Conservation (phyloP, 2,797 vertebrate genomes). For the Falco columbarius region DNA sequence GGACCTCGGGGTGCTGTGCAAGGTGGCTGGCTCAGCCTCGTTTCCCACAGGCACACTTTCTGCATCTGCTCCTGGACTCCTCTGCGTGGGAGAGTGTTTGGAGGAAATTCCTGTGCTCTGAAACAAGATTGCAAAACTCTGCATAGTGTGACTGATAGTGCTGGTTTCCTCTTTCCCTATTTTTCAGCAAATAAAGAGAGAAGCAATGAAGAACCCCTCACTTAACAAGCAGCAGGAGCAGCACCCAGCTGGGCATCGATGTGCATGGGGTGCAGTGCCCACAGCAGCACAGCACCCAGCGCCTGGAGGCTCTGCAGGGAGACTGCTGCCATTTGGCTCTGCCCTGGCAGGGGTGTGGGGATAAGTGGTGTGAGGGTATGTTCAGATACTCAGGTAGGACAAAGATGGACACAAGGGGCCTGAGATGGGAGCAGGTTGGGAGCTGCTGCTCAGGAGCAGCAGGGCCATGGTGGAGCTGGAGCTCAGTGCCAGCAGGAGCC, state of each 20-base stretch:
- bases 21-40: accelerated
- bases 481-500: not conserved
- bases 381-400: not conserved
- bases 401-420: not conserved
- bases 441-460: not conserved
- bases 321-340: not conserved
- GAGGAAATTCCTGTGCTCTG: not conserved
- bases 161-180: not conserved
- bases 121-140: not conserved
- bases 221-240: not conserved
- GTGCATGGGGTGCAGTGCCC: not conserved
- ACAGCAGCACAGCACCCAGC: accelerated
- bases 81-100: not conserved
- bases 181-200: not conserved
- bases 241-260: accelerated
- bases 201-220: not conserved
- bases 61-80: not conserved
- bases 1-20: not conserved
- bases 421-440: not conserved
- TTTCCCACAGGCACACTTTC: not conserved
- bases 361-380: accelerated
- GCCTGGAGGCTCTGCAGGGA: not conserved
- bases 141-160: not conserved
- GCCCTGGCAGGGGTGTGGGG: no score
- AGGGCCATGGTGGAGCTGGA: not conserved